phyloP scores from a whole-genome alignment of 2,888 invertebrate genomes.

The Apoda limacodes region DNA sequence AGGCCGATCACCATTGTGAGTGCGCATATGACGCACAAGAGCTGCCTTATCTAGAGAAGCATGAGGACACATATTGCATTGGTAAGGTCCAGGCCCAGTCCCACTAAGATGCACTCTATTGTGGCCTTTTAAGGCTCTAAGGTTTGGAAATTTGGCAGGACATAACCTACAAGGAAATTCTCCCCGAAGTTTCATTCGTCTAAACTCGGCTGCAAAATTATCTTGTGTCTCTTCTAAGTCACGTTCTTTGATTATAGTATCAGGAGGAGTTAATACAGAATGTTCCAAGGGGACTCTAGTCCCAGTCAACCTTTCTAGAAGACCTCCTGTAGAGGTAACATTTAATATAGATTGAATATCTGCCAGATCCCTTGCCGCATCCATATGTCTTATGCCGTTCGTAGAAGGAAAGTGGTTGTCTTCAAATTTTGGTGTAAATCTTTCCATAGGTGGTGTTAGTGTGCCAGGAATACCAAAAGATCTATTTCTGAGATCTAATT shows the following conservation, averaged over 20 bases:
- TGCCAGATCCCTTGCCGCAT: slow-evolving; percentile 80
- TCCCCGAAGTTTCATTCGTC: slow-evolving; percentile 90
- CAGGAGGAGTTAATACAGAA: slow-evolving; percentile 53
- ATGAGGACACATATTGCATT: slow-evolving; percentile 94
- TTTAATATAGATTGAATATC: slow-evolving; percentile 88
- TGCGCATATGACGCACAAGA: slow-evolving; percentile 90
- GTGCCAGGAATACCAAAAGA: slow-evolving; percentile 61
- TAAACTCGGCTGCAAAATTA: slow-evolving; percentile 84
- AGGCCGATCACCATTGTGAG: slow-evolving; percentile 95
- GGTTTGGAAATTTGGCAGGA: slow-evolving; percentile 86
- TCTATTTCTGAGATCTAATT: slow-evolving; percentile 81
- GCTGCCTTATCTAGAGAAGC: slow-evolving; percentile 92
- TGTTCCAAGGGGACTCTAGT: slow-evolving; percentile 52
- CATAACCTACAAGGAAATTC: slow-evolving; percentile 94
- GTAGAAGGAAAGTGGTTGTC: slow-evolving; percentile 37
- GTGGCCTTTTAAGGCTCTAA: slow-evolving; percentile 91
- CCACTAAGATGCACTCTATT: slow-evolving; percentile 87
- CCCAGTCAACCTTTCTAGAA: slow-evolving; percentile 72
- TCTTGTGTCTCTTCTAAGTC: slow-evolving; percentile 81
- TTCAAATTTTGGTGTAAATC: slow-evolving; percentile 53
- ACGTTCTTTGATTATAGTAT: slow-evolving; percentile 48
- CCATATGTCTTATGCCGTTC: slow-evolving; percentile 58
- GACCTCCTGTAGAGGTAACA: slow-evolving; percentile 77
- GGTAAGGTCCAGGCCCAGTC: slow-evolving; percentile 83
- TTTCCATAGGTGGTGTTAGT: slow-evolving; percentile 54